phyloP scores from a whole-genome alignment of 2,797 vertebrate genomes.

The Ceyx erithaca region DNA sequence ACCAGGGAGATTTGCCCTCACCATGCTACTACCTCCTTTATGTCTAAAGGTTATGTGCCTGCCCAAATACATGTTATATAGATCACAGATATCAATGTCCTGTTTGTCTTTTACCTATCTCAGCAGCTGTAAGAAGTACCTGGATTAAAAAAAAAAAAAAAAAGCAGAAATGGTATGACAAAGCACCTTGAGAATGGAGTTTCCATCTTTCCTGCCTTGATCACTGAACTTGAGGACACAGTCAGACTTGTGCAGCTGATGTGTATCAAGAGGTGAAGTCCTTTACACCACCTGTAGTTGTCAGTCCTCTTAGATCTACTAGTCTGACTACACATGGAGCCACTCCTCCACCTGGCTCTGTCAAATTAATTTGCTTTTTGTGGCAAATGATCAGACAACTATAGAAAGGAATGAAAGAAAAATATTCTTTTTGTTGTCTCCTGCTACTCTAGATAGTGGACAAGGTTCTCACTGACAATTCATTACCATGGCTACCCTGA shows the following conservation, averaged over 20 bases:
- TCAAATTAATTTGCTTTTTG: constrained; percentile 24
- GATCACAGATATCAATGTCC: not conserved
- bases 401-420: constrained; percentile 6
- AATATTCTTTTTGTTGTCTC: constrained; percentile 3
- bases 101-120: not conserved
- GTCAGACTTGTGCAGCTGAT: not conserved
- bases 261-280: not conserved
- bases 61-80: not conserved
- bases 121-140: not conserved
- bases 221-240: not conserved
- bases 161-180: not conserved
- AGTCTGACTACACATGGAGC: not conserved
- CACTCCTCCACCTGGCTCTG: not conserved
- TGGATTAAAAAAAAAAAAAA: not conserved
- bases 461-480: not conserved
- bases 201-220: not conserved
- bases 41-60: not conserved
- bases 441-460: not conserved
- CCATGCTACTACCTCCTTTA: not conserved
- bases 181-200: not conserved
- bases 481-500: constrained; percentile 2
- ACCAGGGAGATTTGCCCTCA: not conserved
- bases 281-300: not conserved
- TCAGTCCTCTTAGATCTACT: not conserved
- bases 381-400: constrained; percentile 7